Percentiles rank a stretch among this genome's conserved stretches.
These are phyloP conservation scores for Pharmacophagus antenor DNA, from an alignment of 2,888 invertebrate species.

Conservation along the genomic window DNA sequence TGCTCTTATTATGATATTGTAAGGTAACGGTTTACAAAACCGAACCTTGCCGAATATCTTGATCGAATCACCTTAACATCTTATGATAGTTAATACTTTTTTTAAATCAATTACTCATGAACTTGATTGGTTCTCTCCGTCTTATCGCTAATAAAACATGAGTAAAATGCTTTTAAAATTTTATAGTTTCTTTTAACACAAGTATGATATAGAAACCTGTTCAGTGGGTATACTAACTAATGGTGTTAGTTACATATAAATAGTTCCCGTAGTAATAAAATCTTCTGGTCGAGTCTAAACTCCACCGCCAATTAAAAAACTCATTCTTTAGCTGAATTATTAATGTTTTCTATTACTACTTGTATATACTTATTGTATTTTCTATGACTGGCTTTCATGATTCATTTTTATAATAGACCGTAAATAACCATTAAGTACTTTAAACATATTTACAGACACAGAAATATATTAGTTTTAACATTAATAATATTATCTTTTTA, in stretches of 20 bases:
- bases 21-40: too few species aligned
- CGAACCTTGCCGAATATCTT: too few species aligned
- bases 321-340: not conserved
- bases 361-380: not conserved
- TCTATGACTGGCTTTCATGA: not conserved
- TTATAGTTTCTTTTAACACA: constrained; percentile 18
- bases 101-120: constrained; percentile 7
- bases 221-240: not conserved
- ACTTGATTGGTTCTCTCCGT: constrained; percentile 20
- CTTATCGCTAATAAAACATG: constrained; percentile 18
- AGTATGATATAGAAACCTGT: constrained; percentile 9
- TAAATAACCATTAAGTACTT: not conserved
- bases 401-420: not conserved
- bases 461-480: not conserved
- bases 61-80: too few species aligned
- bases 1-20: too few species aligned
- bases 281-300: not conserved
- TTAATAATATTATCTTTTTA: not conserved
- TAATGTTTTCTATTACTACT: too few species aligned
- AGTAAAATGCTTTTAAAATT: constrained; percentile 15
- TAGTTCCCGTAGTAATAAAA: constrained; percentile 15
- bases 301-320: not conserved
- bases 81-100: not conserved
- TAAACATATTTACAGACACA: too few species aligned
- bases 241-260: constrained; percentile 1